Percentiles rank a stretch among this genome's conserved stretches.
phyloP scores from a whole-genome alignment of 2,113 vertebrate species.

The Lagopus muta region DNA sequence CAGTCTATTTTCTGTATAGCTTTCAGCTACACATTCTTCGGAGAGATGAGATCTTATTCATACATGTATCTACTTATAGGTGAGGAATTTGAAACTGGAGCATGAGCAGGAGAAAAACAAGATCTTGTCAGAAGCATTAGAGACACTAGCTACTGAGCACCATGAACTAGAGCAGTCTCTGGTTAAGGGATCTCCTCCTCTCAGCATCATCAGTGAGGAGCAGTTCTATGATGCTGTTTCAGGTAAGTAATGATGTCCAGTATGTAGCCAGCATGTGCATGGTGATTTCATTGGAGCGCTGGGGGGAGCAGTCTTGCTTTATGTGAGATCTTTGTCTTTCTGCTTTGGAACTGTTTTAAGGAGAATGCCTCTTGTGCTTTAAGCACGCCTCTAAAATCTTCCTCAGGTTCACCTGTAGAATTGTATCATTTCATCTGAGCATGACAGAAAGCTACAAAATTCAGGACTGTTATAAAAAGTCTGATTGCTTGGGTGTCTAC shows the following conservation, averaged over 20 bases:
- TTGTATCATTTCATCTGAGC: background rate
- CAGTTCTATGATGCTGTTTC: constrained; percentile 93
- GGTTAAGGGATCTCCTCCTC: constrained; percentile 78
- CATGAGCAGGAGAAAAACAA: constrained; percentile 94
- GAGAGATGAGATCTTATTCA: constrained; percentile 72
- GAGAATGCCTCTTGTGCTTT: background rate
- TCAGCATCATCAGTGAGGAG: constrained; percentile 85
- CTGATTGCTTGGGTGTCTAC: background rate
- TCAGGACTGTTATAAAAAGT: background rate
- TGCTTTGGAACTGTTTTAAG: background rate
- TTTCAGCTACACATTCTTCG: constrained; percentile 43
- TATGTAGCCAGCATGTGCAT: background rate
- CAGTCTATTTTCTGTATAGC: constrained; percentile 40
- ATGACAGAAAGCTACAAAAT: background rate
- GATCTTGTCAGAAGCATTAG: constrained; percentile 92
- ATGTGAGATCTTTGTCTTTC: background rate
- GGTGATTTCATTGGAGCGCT: fast-evolving
- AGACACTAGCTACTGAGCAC: constrained; percentile 87
- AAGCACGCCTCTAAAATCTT: background rate
- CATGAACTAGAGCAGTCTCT: constrained; percentile 87
- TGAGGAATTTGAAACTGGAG: constrained; percentile 91
- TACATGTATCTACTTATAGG: constrained; percentile 81
- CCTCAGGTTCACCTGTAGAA: background rate
- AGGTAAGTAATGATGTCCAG: constrained; percentile 78
- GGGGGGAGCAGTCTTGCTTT: background rate